phyloP scores from a whole-genome alignment of 2,797 vertebrate species.

The Euphonia xanthogaster region DNA sequence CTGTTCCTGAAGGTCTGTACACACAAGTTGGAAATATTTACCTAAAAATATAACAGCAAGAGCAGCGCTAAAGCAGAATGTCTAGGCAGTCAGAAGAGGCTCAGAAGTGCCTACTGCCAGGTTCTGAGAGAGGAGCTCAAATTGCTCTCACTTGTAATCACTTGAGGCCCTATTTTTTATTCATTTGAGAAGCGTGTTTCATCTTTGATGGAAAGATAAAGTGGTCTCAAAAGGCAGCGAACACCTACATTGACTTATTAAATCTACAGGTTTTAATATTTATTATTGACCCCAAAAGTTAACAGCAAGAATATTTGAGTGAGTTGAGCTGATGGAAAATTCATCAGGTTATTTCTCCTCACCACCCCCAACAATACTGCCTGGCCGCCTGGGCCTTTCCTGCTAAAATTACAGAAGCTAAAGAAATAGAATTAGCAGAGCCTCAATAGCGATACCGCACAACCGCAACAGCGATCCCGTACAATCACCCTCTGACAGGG shows the following conservation, averaged over 20 bases:
- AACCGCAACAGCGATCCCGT: fast-evolving
- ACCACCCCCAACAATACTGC: neutral
- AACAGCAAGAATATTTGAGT: slow-evolving; percentile 9
- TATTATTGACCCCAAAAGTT: slow-evolving; percentile 48
- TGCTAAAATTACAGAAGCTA: slow-evolving; percentile 39
- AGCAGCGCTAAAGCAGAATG: neutral
- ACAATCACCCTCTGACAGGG: neutral
- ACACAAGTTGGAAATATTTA: slow-evolving; percentile 56
- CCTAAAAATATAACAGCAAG: slow-evolving; percentile 37
- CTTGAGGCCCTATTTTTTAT: slow-evolving; percentile 70
- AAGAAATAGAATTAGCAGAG: slow-evolving; percentile 14
- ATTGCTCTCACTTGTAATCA: slow-evolving; percentile 69
- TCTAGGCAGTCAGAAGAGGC: slow-evolving; percentile 44
- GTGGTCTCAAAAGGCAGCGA: slow-evolving; percentile 64
- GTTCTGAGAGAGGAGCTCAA: slow-evolving; percentile 60
- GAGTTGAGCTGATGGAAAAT: slow-evolving; percentile 26
- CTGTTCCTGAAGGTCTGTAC: slow-evolving; percentile 35
- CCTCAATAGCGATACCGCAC: fast-evolving
- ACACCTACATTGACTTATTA: slow-evolving; percentile 56
- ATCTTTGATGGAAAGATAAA: slow-evolving; percentile 52
- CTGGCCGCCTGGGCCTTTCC: slow-evolving; percentile 14
- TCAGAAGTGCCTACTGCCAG: slow-evolving; percentile 57
- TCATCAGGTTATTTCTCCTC: slow-evolving; percentile 48
- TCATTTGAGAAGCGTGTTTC: slow-evolving; percentile 52
- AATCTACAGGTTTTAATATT: slow-evolving; percentile 64